phyloP scores from a whole-genome alignment of 2,113 vertebrate species.

The Bos javanicus region DNA sequence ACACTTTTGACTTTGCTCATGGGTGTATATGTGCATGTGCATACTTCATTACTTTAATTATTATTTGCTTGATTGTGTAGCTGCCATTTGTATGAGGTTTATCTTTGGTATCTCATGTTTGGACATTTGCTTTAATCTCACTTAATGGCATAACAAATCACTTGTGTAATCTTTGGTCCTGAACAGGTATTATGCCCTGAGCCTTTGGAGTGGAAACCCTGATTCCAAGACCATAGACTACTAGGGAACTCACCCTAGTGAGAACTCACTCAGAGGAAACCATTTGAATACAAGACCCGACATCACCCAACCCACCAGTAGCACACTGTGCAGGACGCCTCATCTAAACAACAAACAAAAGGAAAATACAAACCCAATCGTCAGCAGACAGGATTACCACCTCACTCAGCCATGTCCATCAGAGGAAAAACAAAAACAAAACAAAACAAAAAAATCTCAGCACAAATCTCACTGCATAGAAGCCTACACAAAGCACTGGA shows the following conservation, averaged over 20 bases:
- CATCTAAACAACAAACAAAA: neutral
- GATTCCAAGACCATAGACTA: neutral
- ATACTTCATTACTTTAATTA: neutral
- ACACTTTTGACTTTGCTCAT: neutral
- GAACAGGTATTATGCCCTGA: neutral
- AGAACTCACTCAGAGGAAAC: neutral
- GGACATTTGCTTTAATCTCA: neutral
- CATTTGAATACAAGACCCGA: neutral
- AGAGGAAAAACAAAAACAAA: neutral
- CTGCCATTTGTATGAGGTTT: neutral
- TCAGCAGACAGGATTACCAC: neutral
- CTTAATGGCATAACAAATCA: neutral
- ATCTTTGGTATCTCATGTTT: neutral
- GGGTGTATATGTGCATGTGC: neutral
- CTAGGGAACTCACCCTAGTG: neutral
- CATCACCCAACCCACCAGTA: neutral
- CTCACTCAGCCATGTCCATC: neutral
- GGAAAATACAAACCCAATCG: neutral
- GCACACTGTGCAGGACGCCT: neutral
- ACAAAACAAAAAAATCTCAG: neutral
- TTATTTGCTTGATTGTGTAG: neutral
- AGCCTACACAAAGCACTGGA: neutral
- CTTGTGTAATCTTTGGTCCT: neutral
- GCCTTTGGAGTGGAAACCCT: neutral
- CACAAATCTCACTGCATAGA: neutral